phyloP scores from a whole-genome alignment of 2,113 vertebrate species.

The Ammodytes marinus region DNA sequence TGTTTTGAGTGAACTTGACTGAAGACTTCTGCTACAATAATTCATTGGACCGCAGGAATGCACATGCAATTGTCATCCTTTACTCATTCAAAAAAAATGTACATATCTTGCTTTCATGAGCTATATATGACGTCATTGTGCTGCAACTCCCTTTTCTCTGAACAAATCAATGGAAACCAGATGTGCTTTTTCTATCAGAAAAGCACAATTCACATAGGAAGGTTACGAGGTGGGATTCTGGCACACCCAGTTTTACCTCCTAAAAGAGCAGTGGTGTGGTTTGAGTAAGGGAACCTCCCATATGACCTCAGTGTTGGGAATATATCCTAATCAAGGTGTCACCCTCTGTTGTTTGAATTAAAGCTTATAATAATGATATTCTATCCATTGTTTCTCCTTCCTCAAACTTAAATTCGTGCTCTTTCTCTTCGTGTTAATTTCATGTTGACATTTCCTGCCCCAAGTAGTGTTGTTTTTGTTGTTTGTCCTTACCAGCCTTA shows the following conservation, averaged over 20 bases:
- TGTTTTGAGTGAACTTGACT: neutral
- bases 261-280: constrained; percentile 20
- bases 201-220: constrained; percentile 37
- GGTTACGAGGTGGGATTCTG: constrained; percentile 39
- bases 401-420: neutral
- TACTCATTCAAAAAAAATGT: constrained; percentile 14
- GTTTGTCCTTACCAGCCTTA: constrained; percentile 10
- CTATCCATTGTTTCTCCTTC: neutral
- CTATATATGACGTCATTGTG: constrained; percentile 23
- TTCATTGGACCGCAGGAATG: constrained; percentile 9
- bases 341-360: neutral
- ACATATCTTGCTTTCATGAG: constrained; percentile 18
- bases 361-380: neutral
- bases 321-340: constrained; percentile 13
- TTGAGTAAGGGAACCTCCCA: constrained; percentile 32
- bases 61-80: constrained; percentile 2
- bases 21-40: neutral
- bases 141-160: constrained; percentile 48
- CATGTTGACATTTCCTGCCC: constrained; percentile 1
- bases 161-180: constrained; percentile 51
- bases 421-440: neutral
- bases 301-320: constrained; percentile 17
- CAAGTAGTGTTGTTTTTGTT: neutral
- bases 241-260: constrained; percentile 23
- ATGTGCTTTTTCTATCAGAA: constrained; percentile 41